Base-by-base conservation (phyloP, 2,888 invertebrate genomes). In the Apodemia duryi region DNA sequence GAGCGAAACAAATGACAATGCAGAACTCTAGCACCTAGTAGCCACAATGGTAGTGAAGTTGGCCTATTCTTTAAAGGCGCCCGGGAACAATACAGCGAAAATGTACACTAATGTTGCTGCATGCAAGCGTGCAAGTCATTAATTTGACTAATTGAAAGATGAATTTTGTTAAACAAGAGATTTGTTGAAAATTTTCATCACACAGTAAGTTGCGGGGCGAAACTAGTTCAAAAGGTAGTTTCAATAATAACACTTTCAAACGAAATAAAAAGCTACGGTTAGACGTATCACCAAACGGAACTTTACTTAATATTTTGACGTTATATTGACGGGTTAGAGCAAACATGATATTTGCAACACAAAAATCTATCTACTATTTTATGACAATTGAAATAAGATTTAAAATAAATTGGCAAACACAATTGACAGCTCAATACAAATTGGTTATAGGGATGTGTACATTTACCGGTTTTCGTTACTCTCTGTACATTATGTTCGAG, bases 301-400 rank as follows among this genome's bases (percentile, higher is more conserved):
- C 82, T 79, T 79, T 74, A 77, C 77, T 78, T 75, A 82, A 79
- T 76, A 70, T 76, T 78, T 78, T 78, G 77, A 82, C 80, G 77
- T 81, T 79, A 83, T 71, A 73, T 67, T 75, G 74, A 78, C 78
- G 75, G 72, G 74, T 75, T 72, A 74, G 72, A 71, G 63, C 69
- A 67, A 65, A 60, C 63, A 68, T 69, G 10, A 35, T 11, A 54
- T 10, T 54, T 46, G 38, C 54, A 46, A 0, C 6, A 13, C 63
- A 29, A 49, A 61, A 65, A 61, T 35, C 6, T 5, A 57, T 6
- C 6, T 11, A 64, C 46, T 43, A 28, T 28, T 63, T 68, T 70
- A 67, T 57, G 6, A 1, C 0, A 4, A 2, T 62, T 4, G 4
- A 0, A 3, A 69, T 73, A 77, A 66, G 64, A 69, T 65, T 51